Evolutionary conservation across 1,140 invertebrate species (phyloP), one percentile per base, ranked within the genome.

Genomic region (Cepaea nemoralis): DNA sequence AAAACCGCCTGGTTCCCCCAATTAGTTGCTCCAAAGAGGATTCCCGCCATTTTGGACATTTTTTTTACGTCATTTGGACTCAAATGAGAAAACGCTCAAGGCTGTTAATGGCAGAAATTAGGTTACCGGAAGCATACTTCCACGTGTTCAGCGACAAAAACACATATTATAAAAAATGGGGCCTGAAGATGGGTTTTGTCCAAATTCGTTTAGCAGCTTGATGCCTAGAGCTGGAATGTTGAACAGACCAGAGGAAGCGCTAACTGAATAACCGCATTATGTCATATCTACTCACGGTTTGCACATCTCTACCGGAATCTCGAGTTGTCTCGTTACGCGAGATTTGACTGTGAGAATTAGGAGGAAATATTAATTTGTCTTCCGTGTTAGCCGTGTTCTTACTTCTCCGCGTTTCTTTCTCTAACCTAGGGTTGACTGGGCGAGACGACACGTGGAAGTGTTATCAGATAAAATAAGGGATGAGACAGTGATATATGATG

Each of bases 21-120:
- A 63, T 63, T 63, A 63, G 59, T 5, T 31, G 59, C 1, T 63
- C 59, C 33, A 27, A 31, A 31, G 27, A 63, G n/a, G 59, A 63
- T 63, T 63, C 33, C 27, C 1, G 59, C n/a, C 59, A 31, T 27
- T 63, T 63, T 63, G 2, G 16, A 16, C 19, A 5, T 3, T 10
- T 31, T 63, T 31, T 63, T 31, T 63, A 16, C 59, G 59, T 63
- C 59, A 63, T 63, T 31, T 31, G 27, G 59, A 63, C 59, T 5
- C 27, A 31, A 63, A 63, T 31, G 59, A 63, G 59, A 31, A 63
- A 63, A 63, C 3, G 59, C 27, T 8, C n/a, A 63, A 63, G 1
- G 59, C 27, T 63, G 59, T 63, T 63, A 63, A 63, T 63, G 59
- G 59, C 8, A 31, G 59, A 63, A 63, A 63, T 63, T 27, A 63